phyloP scores from a whole-genome alignment of 2,113 vertebrate genomes.

The Abramis brama region DNA sequence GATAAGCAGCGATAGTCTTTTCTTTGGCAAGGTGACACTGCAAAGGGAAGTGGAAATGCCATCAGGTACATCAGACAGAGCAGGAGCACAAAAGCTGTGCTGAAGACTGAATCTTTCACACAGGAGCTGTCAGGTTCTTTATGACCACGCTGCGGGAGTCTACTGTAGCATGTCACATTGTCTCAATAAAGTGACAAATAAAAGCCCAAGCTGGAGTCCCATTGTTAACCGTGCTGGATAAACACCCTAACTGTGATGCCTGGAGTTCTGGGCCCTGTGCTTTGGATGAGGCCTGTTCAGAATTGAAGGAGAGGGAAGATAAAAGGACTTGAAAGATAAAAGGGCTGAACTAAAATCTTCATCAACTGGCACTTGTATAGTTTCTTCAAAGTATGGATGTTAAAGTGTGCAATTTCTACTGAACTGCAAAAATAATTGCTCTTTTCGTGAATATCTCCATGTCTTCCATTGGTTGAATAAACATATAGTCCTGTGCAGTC shows the following conservation, averaged over 20 bases:
- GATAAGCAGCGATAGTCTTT: conserved; percentile 53
- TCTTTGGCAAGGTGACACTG: conserved; percentile 63
- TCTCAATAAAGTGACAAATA: conserved; percentile 83
- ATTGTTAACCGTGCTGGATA: conserved; percentile 72
- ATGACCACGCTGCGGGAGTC: conserved; percentile 68
- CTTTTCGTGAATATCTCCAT: background rate
- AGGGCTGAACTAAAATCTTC: background rate
- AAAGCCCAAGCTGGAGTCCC: conserved; percentile 75
- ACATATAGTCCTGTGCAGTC: background rate
- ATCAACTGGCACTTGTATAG: background rate
- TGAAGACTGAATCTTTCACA: conserved; percentile 52
- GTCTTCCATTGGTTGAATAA: background rate
- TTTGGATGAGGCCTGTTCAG: conserved; percentile 2
- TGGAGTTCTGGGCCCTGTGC: background rate
- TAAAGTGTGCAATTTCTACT: background rate
- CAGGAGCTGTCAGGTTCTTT: conserved; percentile 67
- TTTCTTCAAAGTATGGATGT: background rate
- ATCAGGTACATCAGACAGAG: conserved; percentile 57
- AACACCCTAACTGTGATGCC: conserved; percentile 56
- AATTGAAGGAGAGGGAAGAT: background rate
- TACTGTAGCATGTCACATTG: conserved; percentile 72
- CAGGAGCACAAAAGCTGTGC: conserved; percentile 37
- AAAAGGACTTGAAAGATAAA: background rate
- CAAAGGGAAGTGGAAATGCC: conserved; percentile 62
- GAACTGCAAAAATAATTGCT: background rate